These are phyloP conservation scores for Isotomurus palustris DNA, from an alignment of 2,888 invertebrate species.

Conservation along the genomic window DNA sequence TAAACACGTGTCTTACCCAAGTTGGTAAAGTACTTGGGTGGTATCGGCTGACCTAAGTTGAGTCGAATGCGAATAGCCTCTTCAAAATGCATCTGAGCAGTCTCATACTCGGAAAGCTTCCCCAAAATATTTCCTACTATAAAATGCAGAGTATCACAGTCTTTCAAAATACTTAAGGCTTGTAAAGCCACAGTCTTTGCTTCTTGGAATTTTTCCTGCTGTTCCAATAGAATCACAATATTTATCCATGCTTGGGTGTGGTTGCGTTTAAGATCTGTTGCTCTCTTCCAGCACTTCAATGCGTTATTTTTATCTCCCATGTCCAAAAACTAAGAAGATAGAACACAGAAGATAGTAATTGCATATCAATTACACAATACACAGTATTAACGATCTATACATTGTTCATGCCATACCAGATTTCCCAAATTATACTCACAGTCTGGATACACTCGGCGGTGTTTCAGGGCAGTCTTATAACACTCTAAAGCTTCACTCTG, in stretches of 20 bases:
- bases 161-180: slow-evolving; percentile 66
- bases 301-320: slow-evolving; percentile 69
- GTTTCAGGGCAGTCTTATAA: slow-evolving; percentile 71
- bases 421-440: slow-evolving; percentile 94
- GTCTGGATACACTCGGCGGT: slow-evolving; percentile 78
- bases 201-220: slow-evolving; percentile 63
- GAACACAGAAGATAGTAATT: neutral
- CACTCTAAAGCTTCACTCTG: slow-evolving; percentile 68
- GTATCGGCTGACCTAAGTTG: slow-evolving; percentile 50
- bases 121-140: slow-evolving; percentile 84
- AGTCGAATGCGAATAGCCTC: slow-evolving; percentile 62
- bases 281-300: slow-evolving; percentile 73
- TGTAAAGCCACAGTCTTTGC: slow-evolving; percentile 66
- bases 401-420: slow-evolving; percentile 60
- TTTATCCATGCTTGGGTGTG: slow-evolving; percentile 91
- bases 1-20: slow-evolving; percentile 61
- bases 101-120: slow-evolving; percentile 67
- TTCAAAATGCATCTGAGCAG: slow-evolving; percentile 76
- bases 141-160: slow-evolving; percentile 74
- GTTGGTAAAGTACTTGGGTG: slow-evolving; percentile 79
- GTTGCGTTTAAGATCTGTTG: slow-evolving; percentile 68
- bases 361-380: neutral
- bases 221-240: slow-evolving; percentile 76
- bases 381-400: neutral
- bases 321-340: slow-evolving; percentile 65